A percentile compares a stretch with the other conserved stretches of the same genome.
These are phyloP conservation scores for Ephialtes manifestator DNA, from an alignment of 2,888 invertebrate species.

Conservation along the genomic window DNA sequence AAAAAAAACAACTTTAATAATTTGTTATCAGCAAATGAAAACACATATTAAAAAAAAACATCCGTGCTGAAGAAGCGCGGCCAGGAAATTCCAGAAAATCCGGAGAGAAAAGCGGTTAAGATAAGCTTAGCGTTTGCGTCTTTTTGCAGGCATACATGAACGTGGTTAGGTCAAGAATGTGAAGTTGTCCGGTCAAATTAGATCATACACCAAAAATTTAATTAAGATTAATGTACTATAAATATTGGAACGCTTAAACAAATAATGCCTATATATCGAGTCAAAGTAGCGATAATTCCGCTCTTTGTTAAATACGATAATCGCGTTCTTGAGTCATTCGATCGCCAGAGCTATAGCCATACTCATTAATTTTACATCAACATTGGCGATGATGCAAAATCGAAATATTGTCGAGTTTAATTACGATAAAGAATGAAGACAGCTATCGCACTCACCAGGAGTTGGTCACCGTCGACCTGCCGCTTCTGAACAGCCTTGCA, in stretches of 20 bases:
- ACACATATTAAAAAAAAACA: too few species aligned
- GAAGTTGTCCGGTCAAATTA: too few species aligned
- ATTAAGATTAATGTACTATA: neutral
- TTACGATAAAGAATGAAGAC: neutral
- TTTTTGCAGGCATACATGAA: too few species aligned
- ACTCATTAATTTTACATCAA: conserved; percentile 6
- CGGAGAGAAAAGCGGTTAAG: too few species aligned
- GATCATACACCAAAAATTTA: too few species aligned
- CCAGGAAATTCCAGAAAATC: too few species aligned
- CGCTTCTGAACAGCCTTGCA: conserved; percentile 81
- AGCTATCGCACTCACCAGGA: conserved; percentile 79
- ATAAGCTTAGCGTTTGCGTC: too few species aligned
- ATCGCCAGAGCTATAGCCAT: conserved; percentile 7
- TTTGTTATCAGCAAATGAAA: too few species aligned
- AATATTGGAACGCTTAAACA: neutral
- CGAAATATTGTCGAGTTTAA: neutral
- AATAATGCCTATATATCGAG: neutral
- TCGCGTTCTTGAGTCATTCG: conserved; percentile 38
- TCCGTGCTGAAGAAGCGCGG: too few species aligned
- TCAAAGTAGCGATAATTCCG: neutral
- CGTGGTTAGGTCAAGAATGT: too few species aligned
- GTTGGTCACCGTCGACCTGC: conserved; percentile 82
- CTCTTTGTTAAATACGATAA: neutral
- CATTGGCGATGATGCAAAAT: neutral
- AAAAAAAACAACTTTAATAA: too few species aligned